A percentile compares a stretch with the other conserved stretches of the same genome.
Evolutionary conservation across 2,888 invertebrate species (phyloP).

Genomic region (Teinopalpus imperialis): DNA sequence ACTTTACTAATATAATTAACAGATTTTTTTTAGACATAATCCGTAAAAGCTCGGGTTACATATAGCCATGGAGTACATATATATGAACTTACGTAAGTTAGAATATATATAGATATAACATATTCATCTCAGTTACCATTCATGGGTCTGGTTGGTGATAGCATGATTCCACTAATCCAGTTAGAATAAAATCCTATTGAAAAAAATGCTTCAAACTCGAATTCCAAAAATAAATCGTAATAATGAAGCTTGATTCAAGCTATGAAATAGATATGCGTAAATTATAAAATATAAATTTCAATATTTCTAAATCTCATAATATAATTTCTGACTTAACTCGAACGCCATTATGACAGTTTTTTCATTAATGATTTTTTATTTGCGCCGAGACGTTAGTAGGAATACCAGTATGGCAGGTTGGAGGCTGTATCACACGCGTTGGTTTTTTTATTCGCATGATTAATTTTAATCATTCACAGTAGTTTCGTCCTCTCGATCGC

Average conservation of each 20-base stretch:
- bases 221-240: conserved; percentile 3
- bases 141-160: no score
- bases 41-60: no score
- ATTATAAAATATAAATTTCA: conserved; percentile 6
- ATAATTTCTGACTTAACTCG: conserved; percentile 6
- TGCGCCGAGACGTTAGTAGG: conserved; percentile 14
- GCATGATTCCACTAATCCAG: no score
- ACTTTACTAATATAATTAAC: no score
- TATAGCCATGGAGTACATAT: no score
- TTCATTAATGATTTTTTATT: conserved; percentile 25
- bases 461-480: conserved; percentile 25
- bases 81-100: no score
- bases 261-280: conserved; percentile 1
- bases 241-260: background rate
- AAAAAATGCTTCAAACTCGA: background rate
- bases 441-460: conserved; percentile 23
- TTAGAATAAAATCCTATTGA: background rate
- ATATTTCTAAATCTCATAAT: conserved; percentile 10
- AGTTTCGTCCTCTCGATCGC: conserved; percentile 20
- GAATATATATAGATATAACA: no score
- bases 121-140: no score
- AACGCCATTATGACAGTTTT: conserved; percentile 18
- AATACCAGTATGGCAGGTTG: conserved; percentile 24
- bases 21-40: no score
- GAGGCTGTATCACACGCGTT: conserved; percentile 14